Conservation (phyloP, 2,888 invertebrate genomes). For the Stramonita haemastoma region DNA sequence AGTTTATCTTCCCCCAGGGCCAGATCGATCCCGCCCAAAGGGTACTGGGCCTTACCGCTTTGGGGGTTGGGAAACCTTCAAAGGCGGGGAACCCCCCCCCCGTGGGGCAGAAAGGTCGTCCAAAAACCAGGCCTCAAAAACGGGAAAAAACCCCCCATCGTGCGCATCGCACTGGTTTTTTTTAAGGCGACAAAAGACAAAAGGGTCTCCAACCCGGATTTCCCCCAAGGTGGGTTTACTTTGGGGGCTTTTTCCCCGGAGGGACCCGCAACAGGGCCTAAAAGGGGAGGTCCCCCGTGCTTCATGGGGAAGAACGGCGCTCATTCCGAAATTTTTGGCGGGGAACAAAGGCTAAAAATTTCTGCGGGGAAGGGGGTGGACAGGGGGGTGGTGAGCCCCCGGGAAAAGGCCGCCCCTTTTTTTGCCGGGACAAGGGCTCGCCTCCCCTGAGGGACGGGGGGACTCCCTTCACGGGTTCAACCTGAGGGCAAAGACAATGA, state of each 20-base stretch:
- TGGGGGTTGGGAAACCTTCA: slow-evolving; percentile 52
- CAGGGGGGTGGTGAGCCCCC: slow-evolving; percentile 53
- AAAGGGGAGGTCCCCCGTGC: slow-evolving; percentile 63
- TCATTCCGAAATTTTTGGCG: slow-evolving; percentile 51
- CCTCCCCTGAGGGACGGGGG: slow-evolving; percentile 54
- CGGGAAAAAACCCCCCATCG: slow-evolving; percentile 93
- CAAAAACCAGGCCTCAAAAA: slow-evolving; percentile 82
- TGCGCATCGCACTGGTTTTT: slow-evolving; percentile 51
- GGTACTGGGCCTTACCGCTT: slow-evolving; percentile 39
- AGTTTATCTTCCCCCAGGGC: slow-evolving; percentile 38
- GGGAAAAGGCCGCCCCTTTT: slow-evolving; percentile 52
- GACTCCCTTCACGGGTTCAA: slow-evolving; percentile 55
- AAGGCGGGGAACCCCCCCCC: slow-evolving; percentile 53
- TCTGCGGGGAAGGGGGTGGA: slow-evolving; percentile 52
- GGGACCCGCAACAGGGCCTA: slow-evolving; percentile 63
- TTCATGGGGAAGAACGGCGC: slow-evolving; percentile 44
- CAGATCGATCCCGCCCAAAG: slow-evolving; percentile 26
- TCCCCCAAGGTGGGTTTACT: slow-evolving; percentile 57
- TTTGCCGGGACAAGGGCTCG: slow-evolving; percentile 59
- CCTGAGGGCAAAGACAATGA: slow-evolving; percentile 64
- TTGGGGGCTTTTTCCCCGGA: slow-evolving; percentile 67
- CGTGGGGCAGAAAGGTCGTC: slow-evolving; percentile 53
- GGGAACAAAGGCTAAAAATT: slow-evolving; percentile 54
- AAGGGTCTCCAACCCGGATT: slow-evolving; percentile 57
- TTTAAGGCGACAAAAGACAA: slow-evolving; percentile 43